Evolutionary conservation across 1,140 invertebrate species (phyloP).

Genomic region (Pseudomyrmex flavicornis): DNA sequence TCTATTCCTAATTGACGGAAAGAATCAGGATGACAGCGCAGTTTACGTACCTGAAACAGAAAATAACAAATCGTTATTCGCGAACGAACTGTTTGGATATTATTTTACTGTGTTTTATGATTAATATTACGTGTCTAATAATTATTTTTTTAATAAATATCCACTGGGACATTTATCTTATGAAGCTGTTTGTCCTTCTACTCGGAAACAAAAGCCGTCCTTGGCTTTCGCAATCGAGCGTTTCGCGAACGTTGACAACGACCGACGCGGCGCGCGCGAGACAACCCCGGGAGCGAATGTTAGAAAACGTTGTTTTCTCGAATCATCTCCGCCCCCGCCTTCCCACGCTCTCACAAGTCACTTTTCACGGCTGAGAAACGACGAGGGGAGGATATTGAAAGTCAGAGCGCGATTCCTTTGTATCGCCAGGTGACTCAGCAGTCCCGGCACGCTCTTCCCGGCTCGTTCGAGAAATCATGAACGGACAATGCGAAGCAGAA

Average conservation of each 20-base stretch:
- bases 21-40: no score
- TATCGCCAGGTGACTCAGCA: slow-evolving; percentile 72
- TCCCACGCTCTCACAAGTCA: slow-evolving; percentile 1
- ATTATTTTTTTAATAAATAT: no score
- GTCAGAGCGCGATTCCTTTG: slow-evolving; percentile 65
- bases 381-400: slow-evolving; percentile 53
- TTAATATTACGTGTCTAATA: no score
- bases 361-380: slow-evolving; percentile 1
- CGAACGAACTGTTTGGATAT: no score
- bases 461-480: slow-evolving; percentile 69
- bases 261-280: slow-evolving; percentile 3
- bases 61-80: no score
- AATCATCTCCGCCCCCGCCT: slow-evolving; percentile 11
- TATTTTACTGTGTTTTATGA: no score
- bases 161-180: no score
- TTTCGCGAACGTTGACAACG: slow-evolving; percentile 20
- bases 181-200: no score
- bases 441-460: slow-evolving; percentile 64
- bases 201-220: not conserved
- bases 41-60: no score
- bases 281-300: slow-evolving; percentile 22
- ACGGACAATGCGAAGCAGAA: slow-evolving; percentile 39
- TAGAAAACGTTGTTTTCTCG: slow-evolving; percentile 27
- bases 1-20: no score
- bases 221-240: not conserved